Evolutionary conservation across 2,797 vertebrate species (phyloP), one percentile per base, ranked within the genome.

Genomic region (Gambusia yucatana): DNA sequence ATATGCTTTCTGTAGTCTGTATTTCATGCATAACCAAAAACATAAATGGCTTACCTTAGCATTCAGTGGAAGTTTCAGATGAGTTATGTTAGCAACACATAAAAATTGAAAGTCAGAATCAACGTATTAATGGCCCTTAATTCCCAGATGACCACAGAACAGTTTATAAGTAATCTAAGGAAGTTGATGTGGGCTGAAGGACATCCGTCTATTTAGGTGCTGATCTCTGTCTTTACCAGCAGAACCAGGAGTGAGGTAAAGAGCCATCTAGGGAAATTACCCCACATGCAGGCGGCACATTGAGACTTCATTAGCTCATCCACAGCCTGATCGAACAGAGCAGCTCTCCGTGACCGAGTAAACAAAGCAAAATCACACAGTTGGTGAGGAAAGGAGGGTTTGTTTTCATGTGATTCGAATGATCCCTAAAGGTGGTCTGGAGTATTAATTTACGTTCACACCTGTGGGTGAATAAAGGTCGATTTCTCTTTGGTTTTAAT

Each of bases 201-300:
- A 84, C 67, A 75, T 85, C 76, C 77, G 79, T 4, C 77, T 82
- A 71, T 82, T 91, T 84, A 86, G 86, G 85, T 90, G 85, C 82
- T 89, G 91, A 92, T 90, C 88, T 79, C 88, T 87, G 55, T 89
- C 84, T 90, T 87, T 84, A 86, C 76, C 71, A 83, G 78, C 61
- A 63, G 81, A 90, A 83, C 85, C 73, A 72, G 77, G 71, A 91
- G 82, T 75, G 82, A 88, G 88, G 84, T 84, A 84, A 85, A 81
- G 77, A 82, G 82, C 86, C 87, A 82, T 89, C 93, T 82, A 84
- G 93, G 94, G 93, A 95, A 93, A 95, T 94, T 92, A 94, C 82
- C 91, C 88, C 86, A 87, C 87, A 86, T 86, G 93, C 93, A 94
- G 92, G 90, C 86, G 76, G 88, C 88, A 91, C 83, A 87, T 86